phyloP scores from a whole-genome alignment of 1,140 invertebrate genomes.

The Carcinoscorpius rotundicauda region DNA sequence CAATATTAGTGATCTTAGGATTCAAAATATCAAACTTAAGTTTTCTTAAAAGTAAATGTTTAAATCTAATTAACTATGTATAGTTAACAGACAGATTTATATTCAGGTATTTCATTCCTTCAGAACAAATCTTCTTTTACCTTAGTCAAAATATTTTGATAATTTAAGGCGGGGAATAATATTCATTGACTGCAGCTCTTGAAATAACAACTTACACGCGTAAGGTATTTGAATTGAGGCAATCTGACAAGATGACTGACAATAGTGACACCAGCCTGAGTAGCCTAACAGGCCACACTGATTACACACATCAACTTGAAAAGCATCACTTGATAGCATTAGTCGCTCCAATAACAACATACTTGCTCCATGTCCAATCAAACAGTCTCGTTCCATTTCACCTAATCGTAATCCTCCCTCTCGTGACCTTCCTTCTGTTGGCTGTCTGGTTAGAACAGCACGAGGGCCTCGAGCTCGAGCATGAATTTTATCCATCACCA shows the following conservation, averaged over 20 bases:
- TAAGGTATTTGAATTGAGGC: conserved; percentile 94
- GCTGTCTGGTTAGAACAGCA: conserved; percentile 89
- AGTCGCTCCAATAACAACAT: conserved; percentile 92
- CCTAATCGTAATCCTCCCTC: conserved; percentile 94
- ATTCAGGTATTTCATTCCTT: too few species aligned
- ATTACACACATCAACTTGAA: conserved; percentile 91
- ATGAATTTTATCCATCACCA: conserved; percentile 99
- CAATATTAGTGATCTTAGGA: too few species aligned
- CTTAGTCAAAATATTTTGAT: conserved; percentile 32
- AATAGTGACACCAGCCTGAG: conserved; percentile 86
- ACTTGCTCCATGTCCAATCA: conserved; percentile 96
- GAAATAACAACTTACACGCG: conserved; percentile 96
- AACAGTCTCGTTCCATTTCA: conserved; percentile 98
- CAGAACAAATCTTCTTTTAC: too few species aligned
- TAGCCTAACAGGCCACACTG: conserved; percentile 88
- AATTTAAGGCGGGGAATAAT: conserved; percentile 79
- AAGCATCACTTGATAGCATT: conserved; percentile 97
- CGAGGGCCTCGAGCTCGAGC: conserved; percentile 86
- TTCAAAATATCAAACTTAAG: too few species aligned
- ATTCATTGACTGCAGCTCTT: conserved; percentile 97
- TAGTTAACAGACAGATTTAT: too few species aligned
- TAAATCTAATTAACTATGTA: too few species aligned
- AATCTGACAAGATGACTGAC: conserved; percentile 75
- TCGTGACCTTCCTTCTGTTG: conserved; percentile 90
- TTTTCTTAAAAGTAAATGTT: too few species aligned